Base-by-base conservation (phyloP, 2,113 vertebrate species). In the Plectropomus leopardus region DNA sequence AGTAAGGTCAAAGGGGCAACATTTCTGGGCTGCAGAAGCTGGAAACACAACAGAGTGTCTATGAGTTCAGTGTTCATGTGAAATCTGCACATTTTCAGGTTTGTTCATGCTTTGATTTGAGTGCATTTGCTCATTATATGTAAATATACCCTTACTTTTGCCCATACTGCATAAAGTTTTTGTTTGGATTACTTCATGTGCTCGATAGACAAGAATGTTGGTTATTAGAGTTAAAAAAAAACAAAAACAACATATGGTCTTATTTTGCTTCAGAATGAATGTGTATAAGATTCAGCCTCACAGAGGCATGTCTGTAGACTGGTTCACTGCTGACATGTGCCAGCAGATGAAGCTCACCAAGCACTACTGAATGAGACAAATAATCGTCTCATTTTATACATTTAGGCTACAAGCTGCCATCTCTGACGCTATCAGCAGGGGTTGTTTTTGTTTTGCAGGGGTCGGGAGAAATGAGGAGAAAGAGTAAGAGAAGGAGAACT, bases 1-100 rank as follows among this genome's bases (percentile, higher is more conserved):
- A 92, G 96, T 81, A 21, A 48, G 58, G 44, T 63, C 48, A 61
- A 61, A 24, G 58, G 19, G 32, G 36, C 28, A 24, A 21, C 14
- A 45, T 13, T 26, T 28, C 24, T 58, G 4, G 58, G 57, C 21
- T 36, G 34, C 17, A 28, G 24, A 45, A 19, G 42, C 9, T 66
- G 45, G 19, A 64, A 53, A 53, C n/a, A 42, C 15, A 50, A 40
- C 9, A 26, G 24, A 30, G 8, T 9, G 40, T 47, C 13, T 14
- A 14, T 23, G 17, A 42, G 16, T 30, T 30, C 34, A 40, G 32
- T 40, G 44, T 44, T 7, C 1, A 3, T 36, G 32, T 42, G 5
- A 44, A 19, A 44, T 40, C 32, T 40, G 58, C 58, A 65, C 24
- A 7, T 21, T 28, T 13, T 15, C 2, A 24, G 23, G 4, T 17